A percentile compares a stretch with the other conserved stretches of the same genome.
These are phyloP conservation scores for Trachurus trachurus DNA, from an alignment of 2,797 vertebrate species.

Conservation along the genomic window DNA sequence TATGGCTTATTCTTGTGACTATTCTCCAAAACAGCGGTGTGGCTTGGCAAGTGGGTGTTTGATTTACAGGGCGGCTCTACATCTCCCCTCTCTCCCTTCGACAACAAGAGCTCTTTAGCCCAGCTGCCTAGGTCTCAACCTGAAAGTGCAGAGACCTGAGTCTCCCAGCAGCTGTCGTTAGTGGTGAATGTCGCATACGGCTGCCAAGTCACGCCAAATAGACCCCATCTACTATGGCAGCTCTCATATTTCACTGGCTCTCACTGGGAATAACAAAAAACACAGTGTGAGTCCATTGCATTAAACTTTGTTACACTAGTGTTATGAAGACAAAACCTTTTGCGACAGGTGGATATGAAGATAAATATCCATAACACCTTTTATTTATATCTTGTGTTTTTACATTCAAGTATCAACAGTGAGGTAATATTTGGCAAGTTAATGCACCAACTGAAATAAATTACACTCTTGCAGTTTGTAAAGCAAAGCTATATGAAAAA, in stretches of 20 bases:
- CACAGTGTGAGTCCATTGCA: slow-evolving; percentile 37
- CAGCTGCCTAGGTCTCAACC: slow-evolving; percentile 81
- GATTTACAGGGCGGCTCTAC: slow-evolving; percentile 84
- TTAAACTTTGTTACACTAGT: slow-evolving; percentile 36
- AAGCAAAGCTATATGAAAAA: slow-evolving; percentile 18
- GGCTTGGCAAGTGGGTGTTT: slow-evolving; percentile 75
- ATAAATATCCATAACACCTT: neutral
- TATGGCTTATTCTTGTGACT: slow-evolving; percentile 79
- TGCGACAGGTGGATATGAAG: neutral
- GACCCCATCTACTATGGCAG: slow-evolving; percentile 72
- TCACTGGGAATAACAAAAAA: slow-evolving; percentile 68
- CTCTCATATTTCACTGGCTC: slow-evolving; percentile 78
- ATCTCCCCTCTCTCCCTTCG: slow-evolving; percentile 28
- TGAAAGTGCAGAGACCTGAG: slow-evolving; percentile 71
- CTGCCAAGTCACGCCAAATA: slow-evolving; percentile 82
- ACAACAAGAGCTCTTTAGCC: slow-evolving; percentile 33
- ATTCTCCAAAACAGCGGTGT: slow-evolving; percentile 69
- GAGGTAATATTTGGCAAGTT: neutral
- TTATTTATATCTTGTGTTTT: neutral
- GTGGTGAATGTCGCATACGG: slow-evolving; percentile 81
- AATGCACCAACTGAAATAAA: neutral
- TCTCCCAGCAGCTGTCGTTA: slow-evolving; percentile 80
- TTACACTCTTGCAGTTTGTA: neutral
- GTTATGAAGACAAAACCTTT: slow-evolving; percentile 23
- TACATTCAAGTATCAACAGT: neutral